phyloP scores from a whole-genome alignment of 2,113 vertebrate species.

The Pseudopipra pipra region DNA sequence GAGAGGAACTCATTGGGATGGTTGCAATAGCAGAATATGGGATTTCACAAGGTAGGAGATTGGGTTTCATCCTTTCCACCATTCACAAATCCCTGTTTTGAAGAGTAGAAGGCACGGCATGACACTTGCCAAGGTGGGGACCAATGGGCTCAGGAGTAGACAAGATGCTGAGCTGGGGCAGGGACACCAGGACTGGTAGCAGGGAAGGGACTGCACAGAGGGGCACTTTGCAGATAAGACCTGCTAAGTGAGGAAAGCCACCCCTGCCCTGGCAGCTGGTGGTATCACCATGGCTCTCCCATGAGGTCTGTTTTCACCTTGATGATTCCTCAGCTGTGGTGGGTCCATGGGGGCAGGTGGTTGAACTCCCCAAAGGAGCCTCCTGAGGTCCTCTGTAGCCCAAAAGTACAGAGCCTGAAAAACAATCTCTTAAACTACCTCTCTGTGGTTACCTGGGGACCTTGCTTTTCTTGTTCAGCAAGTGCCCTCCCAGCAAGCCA shows the following conservation, averaged over 20 bases:
- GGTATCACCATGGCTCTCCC: background rate
- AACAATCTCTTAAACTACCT: conserved; percentile 10
- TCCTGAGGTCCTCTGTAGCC: background rate
- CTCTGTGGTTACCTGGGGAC: background rate
- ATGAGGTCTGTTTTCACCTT: background rate
- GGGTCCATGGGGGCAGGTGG: background rate
- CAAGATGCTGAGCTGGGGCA: background rate
- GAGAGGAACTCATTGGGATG: background rate
- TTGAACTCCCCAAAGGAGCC: background rate
- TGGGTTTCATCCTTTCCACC: background rate
- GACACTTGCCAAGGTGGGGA: background rate
- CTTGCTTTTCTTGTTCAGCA: background rate
- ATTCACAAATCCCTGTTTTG: background rate
- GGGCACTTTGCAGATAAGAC: background rate
- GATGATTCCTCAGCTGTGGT: background rate
- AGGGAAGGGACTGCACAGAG: background rate
- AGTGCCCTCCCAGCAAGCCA: background rate
- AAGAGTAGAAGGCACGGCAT: background rate
- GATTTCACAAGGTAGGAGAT: background rate
- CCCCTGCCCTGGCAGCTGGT: background rate
- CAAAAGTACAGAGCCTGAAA: background rate
- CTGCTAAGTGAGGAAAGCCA: background rate
- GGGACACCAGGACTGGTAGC: background rate
- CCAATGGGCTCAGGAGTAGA: background rate
- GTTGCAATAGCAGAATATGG: background rate